Base-by-base conservation (phyloP, 2,113 vertebrate genomes). In the Edolisoma coerulescens region DNA sequence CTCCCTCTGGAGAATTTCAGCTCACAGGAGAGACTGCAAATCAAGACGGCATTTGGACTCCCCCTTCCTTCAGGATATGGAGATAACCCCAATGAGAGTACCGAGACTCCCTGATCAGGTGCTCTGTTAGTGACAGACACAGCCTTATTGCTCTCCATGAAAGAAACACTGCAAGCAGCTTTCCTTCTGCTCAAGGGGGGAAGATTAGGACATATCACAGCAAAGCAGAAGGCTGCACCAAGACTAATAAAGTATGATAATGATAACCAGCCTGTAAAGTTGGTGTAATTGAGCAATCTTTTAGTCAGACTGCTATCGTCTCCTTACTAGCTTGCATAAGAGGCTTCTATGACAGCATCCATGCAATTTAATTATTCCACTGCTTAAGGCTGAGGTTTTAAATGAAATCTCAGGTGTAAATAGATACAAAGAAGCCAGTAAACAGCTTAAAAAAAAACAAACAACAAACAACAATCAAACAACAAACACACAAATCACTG, bases 41-140 rank as follows among this genome's bases (percentile, higher is more conserved):
- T 18, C 37, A 32, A 53, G 61, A 28, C 0, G 0, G 13, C 15
- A 35, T 39, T 37, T 41, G 49, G n/a, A 56, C 12, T 57, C 35
- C 11, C 23, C 42, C 18, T 77, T 80, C 28, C 41, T 59, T 41
- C 41, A 39, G 21, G 3, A 23, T 8, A 71, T 13, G 24, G 39
- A 57, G 24, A 30, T 5, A 77, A 60, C 3, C 10, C n/a, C 26
- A 6, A 1, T 0, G 4, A 56, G 42, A 56, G 42, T 9, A 27
- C 4, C 20, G 20, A 42, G 16, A n/a, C 16, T 56, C 33, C 23
- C 41, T 19, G 5, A 47, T 11, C 14, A 52, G 23, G 24, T 10
- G 19, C 21, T 84, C 39, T 28, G n/a, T 22, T 35, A 42, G 12
- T 1, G 19, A 53, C 0, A 5, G 39, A n/a, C 44, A 64, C 12